Conservation (phyloP, 2,888 invertebrate species). For the Trissolcus japonicus region DNA sequence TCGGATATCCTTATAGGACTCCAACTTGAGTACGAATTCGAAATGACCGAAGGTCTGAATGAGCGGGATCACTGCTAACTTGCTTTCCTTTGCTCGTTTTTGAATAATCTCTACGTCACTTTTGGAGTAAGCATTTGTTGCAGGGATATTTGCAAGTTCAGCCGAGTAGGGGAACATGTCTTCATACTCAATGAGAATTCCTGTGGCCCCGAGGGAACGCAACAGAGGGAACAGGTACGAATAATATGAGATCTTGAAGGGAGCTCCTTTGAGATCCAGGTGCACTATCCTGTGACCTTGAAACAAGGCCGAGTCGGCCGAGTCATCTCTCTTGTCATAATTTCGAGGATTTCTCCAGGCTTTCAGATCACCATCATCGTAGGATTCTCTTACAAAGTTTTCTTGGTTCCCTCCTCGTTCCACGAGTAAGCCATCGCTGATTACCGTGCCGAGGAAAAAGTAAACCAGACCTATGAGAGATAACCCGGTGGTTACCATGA, state of each 20-base stretch:
- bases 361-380: slow-evolving; percentile 41
- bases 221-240: slow-evolving; percentile 81
- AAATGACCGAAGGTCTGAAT: slow-evolving; percentile 92
- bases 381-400: slow-evolving; percentile 11
- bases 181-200: slow-evolving; percentile 89
- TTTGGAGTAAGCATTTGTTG: slow-evolving; percentile 81
- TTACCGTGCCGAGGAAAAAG: slow-evolving; percentile 5
- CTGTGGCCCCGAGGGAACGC: slow-evolving; percentile 83
- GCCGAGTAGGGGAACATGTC: slow-evolving; percentile 90
- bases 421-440: neutral
- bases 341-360: slow-evolving; percentile 50
- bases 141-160: slow-evolving; percentile 79
- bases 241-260: slow-evolving; percentile 82
- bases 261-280: slow-evolving; percentile 90
- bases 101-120: slow-evolving; percentile 79
- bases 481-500: slow-evolving; percentile 31
- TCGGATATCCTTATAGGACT: slow-evolving; percentile 81
- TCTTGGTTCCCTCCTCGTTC: neutral
- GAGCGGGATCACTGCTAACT: slow-evolving; percentile 85
- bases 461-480: slow-evolving; percentile 65
- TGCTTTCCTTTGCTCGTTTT: slow-evolving; percentile 78
- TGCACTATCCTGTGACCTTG: slow-evolving; percentile 83
- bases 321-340: slow-evolving; percentile 49
- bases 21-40: slow-evolving; percentile 86
- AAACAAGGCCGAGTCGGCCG: slow-evolving; percentile 61